Conservation (phyloP, 2,888 invertebrate genomes). For the Tuta absoluta region DNA sequence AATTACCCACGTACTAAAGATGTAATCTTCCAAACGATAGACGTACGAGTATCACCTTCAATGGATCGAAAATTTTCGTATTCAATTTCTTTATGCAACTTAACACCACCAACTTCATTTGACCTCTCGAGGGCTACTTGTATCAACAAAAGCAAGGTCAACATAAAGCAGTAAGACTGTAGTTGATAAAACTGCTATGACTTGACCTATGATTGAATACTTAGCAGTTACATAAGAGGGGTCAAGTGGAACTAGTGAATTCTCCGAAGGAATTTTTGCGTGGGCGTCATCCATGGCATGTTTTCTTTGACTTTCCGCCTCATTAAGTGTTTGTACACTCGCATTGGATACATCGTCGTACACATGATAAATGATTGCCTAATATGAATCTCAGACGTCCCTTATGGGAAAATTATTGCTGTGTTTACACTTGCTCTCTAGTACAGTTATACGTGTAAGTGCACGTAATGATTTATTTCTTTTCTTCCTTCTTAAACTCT, state of each 20-base stretch:
- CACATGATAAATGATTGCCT: conserved; percentile 64
- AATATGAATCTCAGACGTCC: conserved; percentile 56
- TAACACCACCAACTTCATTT: neutral
- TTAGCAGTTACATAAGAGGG: conserved; percentile 5
- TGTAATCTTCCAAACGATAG: conserved; percentile 10
- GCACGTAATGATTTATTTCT: neutral
- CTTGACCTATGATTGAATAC: conserved; percentile 5
- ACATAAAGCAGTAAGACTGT: neutral
- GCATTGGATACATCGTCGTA: conserved; percentile 59
- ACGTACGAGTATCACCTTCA: conserved; percentile 7
- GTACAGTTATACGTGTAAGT: conserved; percentile 22
- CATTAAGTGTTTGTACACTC: conserved; percentile 73
- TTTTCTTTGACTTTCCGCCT: conserved; percentile 72
- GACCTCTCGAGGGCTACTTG: neutral
- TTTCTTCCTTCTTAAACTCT: neutral
- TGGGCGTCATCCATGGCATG: conserved; percentile 60
- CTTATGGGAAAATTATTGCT: conserved; percentile 63
- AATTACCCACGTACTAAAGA: neutral
- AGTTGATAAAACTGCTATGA: conserved; percentile 15
- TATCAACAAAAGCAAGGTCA: neutral
- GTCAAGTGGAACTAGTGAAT: conserved; percentile 35
- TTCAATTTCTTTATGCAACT: conserved; percentile 4
- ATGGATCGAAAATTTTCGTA: neutral
- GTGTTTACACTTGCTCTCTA: conserved; percentile 47
- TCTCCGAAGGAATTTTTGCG: conserved; percentile 57